Percentiles rank a stretch among this genome's conserved stretches.
Evolutionary conservation across 30 jellyfish, hydroid and myxozoan genomes (phyloP).

Genomic region (Pelagia noctiluca): DNA sequence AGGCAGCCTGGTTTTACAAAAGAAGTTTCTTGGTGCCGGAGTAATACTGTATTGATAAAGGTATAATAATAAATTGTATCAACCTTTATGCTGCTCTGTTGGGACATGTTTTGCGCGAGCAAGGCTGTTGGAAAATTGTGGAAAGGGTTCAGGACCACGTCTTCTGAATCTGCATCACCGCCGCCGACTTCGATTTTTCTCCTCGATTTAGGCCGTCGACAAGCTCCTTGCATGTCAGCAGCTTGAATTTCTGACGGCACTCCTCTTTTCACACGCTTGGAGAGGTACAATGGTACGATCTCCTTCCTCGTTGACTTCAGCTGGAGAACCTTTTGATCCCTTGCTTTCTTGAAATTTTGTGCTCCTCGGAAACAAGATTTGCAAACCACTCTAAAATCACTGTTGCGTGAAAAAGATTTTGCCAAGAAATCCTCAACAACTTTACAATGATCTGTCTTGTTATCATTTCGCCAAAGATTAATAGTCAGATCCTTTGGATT

Average conservation of each 20-base stretch:
- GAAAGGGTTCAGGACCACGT: constrained; percentile 31
- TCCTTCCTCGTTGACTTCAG: constrained; percentile 23
- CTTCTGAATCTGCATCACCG: constrained; percentile 27
- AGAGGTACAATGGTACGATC: constrained; percentile 26
- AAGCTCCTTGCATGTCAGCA: constrained; percentile 49
- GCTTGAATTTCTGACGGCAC: constrained; percentile 36
- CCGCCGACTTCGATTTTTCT: constrained; percentile 44
- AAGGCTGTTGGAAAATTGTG: constrained; percentile 42
- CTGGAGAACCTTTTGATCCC: constrained; percentile 32
- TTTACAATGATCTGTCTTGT: constrained; percentile 20
- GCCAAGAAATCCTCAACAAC: constrained; percentile 29
- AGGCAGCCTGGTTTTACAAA: constrained; percentile 6
- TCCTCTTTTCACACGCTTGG: constrained; percentile 43
- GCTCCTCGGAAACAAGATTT: constrained; percentile 46
- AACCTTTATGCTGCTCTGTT: constrained; percentile 45
- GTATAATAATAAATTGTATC: constrained; percentile 21
- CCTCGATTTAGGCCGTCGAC: constrained; percentile 54
- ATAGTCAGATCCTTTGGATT: constrained; percentile 36
- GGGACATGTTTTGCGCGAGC: constrained; percentile 14
- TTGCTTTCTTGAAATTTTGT: constrained; percentile 35
- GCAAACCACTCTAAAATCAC: constrained; percentile 48
- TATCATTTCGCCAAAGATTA: constrained; percentile 30
- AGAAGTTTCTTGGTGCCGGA: constrained; percentile 9
- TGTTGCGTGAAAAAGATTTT: constrained; percentile 22
- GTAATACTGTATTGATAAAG: constrained; percentile 19